These are phyloP conservation scores for Nansenia antarctica DNA, from an alignment of 2,113 vertebrate species.

Conservation along the genomic window DNA sequence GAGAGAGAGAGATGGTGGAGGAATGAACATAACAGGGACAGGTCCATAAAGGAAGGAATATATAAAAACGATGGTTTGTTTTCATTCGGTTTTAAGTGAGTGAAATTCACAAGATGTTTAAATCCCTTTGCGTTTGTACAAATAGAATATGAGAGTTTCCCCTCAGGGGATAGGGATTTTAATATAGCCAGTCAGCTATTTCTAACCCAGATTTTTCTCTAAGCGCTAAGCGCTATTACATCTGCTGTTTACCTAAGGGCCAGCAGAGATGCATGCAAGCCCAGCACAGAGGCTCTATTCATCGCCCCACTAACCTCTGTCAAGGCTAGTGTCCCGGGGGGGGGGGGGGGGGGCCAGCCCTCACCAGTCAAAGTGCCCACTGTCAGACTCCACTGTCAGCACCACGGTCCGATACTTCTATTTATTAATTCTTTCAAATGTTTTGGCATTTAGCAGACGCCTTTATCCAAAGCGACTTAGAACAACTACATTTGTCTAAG, in stretches of 20 bases:
- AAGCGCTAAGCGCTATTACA: slow-evolving; percentile 47
- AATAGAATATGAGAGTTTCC: slow-evolving; percentile 11
- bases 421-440: no score
- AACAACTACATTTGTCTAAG: no score
- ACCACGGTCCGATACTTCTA: not conserved
- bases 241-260: slow-evolving; percentile 54
- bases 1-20: not conserved
- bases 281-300: slow-evolving; percentile 68
- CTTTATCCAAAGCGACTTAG: no score
- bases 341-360: slow-evolving; percentile 29
- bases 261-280: slow-evolving; percentile 36
- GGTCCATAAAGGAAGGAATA: no score
- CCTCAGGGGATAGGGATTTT: slow-evolving; percentile 17
- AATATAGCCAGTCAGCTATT: slow-evolving; percentile 32
- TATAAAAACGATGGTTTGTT: no score
- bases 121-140: no score
- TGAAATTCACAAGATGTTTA: no score
- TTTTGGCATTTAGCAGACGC: not conserved
- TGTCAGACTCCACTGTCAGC: not conserved
- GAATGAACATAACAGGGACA: not conserved
- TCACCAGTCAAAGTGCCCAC: slow-evolving; percentile 1
- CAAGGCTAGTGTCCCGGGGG: slow-evolving; percentile 48
- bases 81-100: no score
- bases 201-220: slow-evolving; percentile 33
- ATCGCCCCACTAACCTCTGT: slow-evolving; percentile 42